phyloP scores from a whole-genome alignment of 2,888 invertebrate genomes.

The Stenurella melanura region DNA sequence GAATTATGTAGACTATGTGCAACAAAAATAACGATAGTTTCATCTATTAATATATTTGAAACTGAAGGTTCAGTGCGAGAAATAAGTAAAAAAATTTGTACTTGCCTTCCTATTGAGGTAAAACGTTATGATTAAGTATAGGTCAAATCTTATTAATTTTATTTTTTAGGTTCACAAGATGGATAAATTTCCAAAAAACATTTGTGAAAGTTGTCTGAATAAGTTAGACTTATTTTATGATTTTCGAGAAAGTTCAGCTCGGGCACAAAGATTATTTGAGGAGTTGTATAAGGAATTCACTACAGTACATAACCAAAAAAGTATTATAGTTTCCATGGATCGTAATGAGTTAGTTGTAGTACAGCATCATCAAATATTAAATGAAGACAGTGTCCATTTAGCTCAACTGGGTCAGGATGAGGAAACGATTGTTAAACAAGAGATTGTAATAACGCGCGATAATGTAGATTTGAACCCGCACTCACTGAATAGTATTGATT shows the following conservation, averaged over 20 bases:
- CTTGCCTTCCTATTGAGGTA: conserved; percentile 77
- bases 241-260: conserved; percentile 76
- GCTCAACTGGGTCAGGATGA: conserved; percentile 65
- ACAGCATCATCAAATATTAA: conserved; percentile 65
- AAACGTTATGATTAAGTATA: conserved; percentile 8
- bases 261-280: conserved; percentile 75
- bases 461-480: conserved; percentile 65
- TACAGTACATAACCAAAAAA: conserved; percentile 30
- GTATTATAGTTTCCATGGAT: conserved; percentile 52
- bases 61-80: conserved; percentile 73
- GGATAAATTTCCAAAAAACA: conserved; percentile 77
- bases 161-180: conserved; percentile 74
- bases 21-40: conserved; percentile 68
- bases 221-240: conserved; percentile 76
- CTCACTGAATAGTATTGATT: conserved; percentile 67
- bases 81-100: conserved; percentile 77
- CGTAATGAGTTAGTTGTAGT: conserved; percentile 66
- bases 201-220: conserved; percentile 77
- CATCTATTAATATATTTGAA: conserved; percentile 68
- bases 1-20: conserved; percentile 72
- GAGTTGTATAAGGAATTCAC: conserved; percentile 69
- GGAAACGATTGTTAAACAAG: conserved; percentile 66
- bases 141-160: conserved; percentile 28
- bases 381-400: conserved; percentile 63
- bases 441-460: conserved; percentile 67